Evolutionary conservation across 2,888 invertebrate genomes (phyloP).

Genomic region (Troides aeacus): DNA sequence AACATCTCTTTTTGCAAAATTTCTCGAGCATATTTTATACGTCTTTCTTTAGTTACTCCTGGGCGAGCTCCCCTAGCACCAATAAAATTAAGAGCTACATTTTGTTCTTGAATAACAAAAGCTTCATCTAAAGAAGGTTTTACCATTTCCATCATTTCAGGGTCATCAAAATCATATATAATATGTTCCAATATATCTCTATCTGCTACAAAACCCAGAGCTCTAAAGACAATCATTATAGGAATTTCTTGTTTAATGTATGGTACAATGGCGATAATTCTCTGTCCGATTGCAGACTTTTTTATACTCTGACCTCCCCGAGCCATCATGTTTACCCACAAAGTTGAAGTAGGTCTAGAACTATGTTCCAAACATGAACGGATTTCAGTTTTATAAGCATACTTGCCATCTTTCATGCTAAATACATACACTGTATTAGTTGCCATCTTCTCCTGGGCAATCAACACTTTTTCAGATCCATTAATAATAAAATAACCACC

Average conservation of each 20-base stretch:
- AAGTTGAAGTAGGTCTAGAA: constrained; percentile 96
- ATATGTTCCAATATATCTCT: constrained; percentile 99
- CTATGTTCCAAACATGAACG: constrained; percentile 86
- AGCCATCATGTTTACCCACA: constrained; percentile 99
- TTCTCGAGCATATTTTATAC: constrained; percentile 99
- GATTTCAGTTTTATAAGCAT: constrained; percentile 99
- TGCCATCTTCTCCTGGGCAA: constrained; percentile 99
- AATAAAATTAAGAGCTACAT: constrained; percentile 98
- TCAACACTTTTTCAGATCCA: constrained; percentile 98
- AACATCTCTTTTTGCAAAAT: constrained; percentile 99
- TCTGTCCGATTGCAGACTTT: constrained; percentile 98
- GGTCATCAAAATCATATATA: constrained; percentile 99
- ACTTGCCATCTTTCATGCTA: constrained; percentile 99
- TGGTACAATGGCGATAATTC: constrained; percentile 98
- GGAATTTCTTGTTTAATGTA: constrained; percentile 99
- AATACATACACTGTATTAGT: constrained; percentile 99
- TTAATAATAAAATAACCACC: constrained; percentile 99
- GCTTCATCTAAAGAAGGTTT: constrained; percentile 99
- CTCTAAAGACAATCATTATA: constrained; percentile 99
- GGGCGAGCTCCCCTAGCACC: constrained; percentile 98
- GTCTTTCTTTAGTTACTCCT: constrained; percentile 98
- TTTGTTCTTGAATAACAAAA: constrained; percentile 99
- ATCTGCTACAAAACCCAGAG: constrained; percentile 99
- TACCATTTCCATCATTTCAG: constrained; percentile 99
- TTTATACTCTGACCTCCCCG: constrained; percentile 99